Conservation (phyloP, 2,113 vertebrate genomes). For the Pica pica region DNA sequence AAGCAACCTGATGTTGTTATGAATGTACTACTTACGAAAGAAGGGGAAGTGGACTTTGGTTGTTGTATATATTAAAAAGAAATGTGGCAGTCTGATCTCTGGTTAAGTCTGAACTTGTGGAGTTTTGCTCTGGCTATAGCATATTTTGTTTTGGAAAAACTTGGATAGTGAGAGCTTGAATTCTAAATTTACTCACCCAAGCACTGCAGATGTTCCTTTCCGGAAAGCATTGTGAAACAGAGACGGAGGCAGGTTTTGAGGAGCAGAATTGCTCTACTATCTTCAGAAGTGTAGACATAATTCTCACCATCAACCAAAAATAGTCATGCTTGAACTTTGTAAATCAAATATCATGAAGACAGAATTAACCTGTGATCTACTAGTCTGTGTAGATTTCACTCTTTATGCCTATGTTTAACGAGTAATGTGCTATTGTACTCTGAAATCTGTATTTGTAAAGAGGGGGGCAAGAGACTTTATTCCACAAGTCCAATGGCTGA, state of each 20-base stretch:
- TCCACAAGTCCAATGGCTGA: not conserved
- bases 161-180: not conserved
- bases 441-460: not conserved
- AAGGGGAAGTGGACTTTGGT: not conserved
- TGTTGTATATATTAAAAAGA: not conserved
- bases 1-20: not conserved
- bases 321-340: not conserved
- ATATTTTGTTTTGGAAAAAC: not conserved
- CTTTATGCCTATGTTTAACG: not conserved
- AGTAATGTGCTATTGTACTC: not conserved
- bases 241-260: not conserved
- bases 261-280: not conserved
- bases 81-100: not conserved
- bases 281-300: not conserved
- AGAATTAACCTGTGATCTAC: not conserved
- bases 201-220: not conserved
- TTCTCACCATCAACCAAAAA: not conserved
- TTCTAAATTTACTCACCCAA: not conserved
- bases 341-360: not conserved
- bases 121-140: not conserved
- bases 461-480: not conserved
- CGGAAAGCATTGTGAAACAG: not conserved
- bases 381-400: not conserved
- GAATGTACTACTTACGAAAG: not conserved
- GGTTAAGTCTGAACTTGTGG: not conserved